Conservation (phyloP, 2,797 vertebrate genomes). For the Pampus argenteus region DNA sequence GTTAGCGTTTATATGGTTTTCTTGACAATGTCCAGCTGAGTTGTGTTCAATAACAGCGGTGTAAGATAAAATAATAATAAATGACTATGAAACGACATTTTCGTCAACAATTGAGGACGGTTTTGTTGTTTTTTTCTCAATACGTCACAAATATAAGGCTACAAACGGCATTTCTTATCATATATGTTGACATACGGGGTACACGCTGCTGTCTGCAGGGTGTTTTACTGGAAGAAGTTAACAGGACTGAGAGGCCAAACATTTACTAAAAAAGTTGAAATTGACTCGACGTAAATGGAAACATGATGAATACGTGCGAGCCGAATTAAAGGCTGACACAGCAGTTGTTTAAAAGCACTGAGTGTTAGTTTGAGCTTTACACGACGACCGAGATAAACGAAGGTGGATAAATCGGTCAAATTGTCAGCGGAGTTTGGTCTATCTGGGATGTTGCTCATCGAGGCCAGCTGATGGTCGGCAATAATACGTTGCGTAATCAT, state of each 20-base stretch:
- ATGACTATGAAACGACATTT: neutral
- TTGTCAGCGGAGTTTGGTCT: conserved; percentile 9
- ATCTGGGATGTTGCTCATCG: no score
- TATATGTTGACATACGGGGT: neutral
- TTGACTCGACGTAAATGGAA: fast-evolving
- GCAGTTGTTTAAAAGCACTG: fast-evolving
- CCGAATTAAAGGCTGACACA: neutral
- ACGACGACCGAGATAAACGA: fast-evolving
- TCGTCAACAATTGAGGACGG: fast-evolving
- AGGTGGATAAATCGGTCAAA: fast-evolving
- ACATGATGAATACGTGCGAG: fast-evolving
- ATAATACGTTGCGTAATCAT: conserved; percentile 10
- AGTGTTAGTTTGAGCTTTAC: neutral
- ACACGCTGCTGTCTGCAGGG: fast-evolving
- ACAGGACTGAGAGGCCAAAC: conserved; percentile 18
- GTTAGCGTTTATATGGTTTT: no score
- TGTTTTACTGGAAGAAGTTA: neutral
- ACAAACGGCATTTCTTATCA: fast-evolving
- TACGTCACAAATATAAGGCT: neutral
- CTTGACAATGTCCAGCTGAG: neutral
- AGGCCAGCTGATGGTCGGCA: conserved; percentile 1
- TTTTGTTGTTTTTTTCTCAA: fast-evolving
- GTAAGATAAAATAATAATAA: neutral
- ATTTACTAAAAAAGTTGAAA: neutral
- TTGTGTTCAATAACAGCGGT: neutral